These are phyloP conservation scores for Sander lucioperca DNA, from an alignment of 2,113 vertebrate genomes.

Conservation along the genomic window DNA sequence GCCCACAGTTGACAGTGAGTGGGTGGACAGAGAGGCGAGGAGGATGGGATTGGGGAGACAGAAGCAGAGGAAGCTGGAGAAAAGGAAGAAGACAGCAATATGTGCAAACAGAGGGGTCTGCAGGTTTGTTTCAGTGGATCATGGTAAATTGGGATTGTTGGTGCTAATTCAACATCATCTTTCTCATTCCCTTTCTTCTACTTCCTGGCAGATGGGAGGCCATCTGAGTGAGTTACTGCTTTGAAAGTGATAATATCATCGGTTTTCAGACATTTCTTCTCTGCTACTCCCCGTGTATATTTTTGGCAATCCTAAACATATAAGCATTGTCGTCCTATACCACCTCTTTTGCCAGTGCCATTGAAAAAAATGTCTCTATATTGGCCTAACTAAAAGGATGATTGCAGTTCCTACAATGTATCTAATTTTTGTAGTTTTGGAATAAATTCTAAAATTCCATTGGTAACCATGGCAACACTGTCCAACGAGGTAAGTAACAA, in stretches of 20 bases:
- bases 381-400: too few relatives aligned
- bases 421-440: too few relatives aligned
- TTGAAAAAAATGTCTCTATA: neutral
- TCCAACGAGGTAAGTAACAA: too few relatives aligned
- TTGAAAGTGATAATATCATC: neutral
- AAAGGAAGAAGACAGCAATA: conserved; percentile 6
- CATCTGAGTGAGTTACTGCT: neutral
- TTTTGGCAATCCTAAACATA: too few relatives aligned
- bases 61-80: conserved; percentile 2
- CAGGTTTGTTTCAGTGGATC: neutral
- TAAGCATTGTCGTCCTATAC: neutral
- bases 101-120: neutral
- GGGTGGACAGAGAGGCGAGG: conserved; percentile 34
- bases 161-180: neutral
- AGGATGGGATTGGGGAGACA: conserved; percentile 31
- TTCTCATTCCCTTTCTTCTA: neutral
- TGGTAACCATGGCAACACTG: too few relatives aligned
- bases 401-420: neutral
- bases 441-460: too few relatives aligned
- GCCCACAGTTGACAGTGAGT: conserved; percentile 36
- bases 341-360: neutral
- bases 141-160: neutral
- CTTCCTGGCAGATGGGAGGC: neutral
- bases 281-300: neutral
- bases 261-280: neutral